A percentile compares a stretch with the other conserved stretches of the same genome.
phyloP scores from a whole-genome alignment of 30 jellyfish, hydroid and myxozoan species.

The Aurelia coerulea region DNA sequence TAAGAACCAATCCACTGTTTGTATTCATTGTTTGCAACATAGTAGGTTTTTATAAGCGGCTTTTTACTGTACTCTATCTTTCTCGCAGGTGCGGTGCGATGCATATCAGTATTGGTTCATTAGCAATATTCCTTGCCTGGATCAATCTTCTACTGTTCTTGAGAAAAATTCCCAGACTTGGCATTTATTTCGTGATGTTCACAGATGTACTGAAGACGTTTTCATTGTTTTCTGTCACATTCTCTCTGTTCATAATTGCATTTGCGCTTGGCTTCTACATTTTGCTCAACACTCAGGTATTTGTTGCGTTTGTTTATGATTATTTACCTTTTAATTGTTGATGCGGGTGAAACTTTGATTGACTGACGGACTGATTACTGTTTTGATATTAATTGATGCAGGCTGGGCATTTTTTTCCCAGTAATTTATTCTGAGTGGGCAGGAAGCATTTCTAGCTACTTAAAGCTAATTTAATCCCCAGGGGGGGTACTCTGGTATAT shows the following conservation, averaged over 20 bases:
- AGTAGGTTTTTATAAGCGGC: no score
- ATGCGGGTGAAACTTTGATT: no score
- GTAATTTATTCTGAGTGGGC: no score
- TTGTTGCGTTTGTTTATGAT: background rate
- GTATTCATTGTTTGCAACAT: no score
- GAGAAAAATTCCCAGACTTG: conserved; percentile 77
- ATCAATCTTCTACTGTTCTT: conserved; percentile 59
- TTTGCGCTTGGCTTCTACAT: conserved; percentile 73
- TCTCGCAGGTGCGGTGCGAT: conserved; percentile 47
- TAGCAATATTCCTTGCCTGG: conserved; percentile 76
- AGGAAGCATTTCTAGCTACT: no score
- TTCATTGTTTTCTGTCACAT: conserved; percentile 68
- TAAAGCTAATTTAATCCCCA: no score
- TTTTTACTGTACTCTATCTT: background rate
- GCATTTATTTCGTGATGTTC: conserved; percentile 86
- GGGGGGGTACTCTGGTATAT: no score
- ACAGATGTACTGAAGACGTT: conserved; percentile 76
- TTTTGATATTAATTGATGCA: no score
- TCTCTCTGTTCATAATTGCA: conserved; percentile 68
- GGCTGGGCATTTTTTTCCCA: no score
- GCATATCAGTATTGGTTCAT: conserved; percentile 69
- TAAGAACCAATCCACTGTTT: no score
- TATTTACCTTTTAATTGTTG: background rate
- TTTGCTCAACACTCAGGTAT: conserved; percentile 63
- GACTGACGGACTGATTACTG: no score